Percentiles rank a stretch among this genome's conserved stretches.
These are phyloP conservation scores for Neostethus bicornis DNA, from an alignment of 2,797 vertebrate genomes.

Conservation along the genomic window DNA sequence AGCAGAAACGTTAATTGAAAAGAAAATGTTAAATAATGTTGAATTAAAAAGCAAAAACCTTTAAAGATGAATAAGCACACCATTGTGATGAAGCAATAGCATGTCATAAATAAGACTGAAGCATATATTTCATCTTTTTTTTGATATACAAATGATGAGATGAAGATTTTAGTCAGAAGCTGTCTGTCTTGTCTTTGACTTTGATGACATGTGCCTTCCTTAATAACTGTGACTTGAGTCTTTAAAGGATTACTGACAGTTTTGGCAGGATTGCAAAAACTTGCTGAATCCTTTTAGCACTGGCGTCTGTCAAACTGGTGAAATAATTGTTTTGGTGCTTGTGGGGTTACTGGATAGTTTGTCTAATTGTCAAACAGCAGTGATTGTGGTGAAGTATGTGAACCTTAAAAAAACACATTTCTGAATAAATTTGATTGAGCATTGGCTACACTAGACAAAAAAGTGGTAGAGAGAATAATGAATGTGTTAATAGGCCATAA, in stretches of 20 bases:
- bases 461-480: too few relatives aligned
- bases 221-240: conserved; percentile 34
- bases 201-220: conserved; percentile 31
- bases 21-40: not conserved
- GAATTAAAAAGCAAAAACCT: conserved; percentile 1
- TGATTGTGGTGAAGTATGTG: conserved; percentile 17
- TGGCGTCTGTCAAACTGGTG: conserved; percentile 43
- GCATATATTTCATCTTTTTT: conserved; percentile 14
- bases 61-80: conserved; percentile 26
- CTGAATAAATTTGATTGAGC: not conserved
- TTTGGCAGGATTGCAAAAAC: conserved; percentile 46
- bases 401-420: conserved; percentile 2
- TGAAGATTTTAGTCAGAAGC: not conserved
- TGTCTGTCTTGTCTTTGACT: conserved; percentile 11
- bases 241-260: conserved; percentile 41
- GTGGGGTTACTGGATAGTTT: conserved; percentile 27
- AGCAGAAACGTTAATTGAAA: too few relatives aligned
- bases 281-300: conserved; percentile 43
- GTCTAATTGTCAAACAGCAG: conserved; percentile 27
- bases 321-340: conserved; percentile 46
- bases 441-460: not conserved
- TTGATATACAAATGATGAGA: conserved; percentile 9
- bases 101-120: conserved; percentile 23
- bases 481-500: too few relatives aligned
- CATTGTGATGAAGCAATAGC: conserved; percentile 21